These are phyloP conservation scores for Hypena proboscidalis DNA, from an alignment of 2,888 invertebrate species.

Conservation along the genomic window DNA sequence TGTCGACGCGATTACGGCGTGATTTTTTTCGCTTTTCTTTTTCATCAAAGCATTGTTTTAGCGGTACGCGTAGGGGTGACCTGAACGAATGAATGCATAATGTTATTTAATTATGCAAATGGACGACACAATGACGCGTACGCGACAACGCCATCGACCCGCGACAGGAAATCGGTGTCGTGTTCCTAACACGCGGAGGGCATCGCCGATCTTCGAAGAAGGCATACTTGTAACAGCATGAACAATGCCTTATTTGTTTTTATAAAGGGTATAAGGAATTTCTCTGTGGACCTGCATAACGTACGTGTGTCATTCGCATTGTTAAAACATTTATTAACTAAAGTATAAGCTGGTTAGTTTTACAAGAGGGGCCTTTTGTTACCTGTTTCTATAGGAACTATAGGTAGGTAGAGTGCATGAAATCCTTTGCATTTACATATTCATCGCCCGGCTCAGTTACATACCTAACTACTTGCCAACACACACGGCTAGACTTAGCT, in stretches of 20 bases:
- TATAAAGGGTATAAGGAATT: conserved; percentile 30
- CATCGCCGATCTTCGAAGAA: conserved; percentile 52
- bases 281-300: conserved; percentile 19
- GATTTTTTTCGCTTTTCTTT: conserved; percentile 45
- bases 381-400: not conserved
- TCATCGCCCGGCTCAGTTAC: no score
- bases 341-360: not conserved
- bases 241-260: conserved; percentile 42
- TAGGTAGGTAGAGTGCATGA: not conserved
- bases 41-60: conserved; percentile 56
- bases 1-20: conserved; percentile 53
- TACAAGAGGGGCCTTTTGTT: not conserved
- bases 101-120: conserved; percentile 82
- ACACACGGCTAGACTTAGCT: no score
- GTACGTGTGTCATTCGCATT: conserved; percentile 24
- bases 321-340: conserved; percentile 10
- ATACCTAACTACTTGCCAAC: no score
- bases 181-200: conserved; percentile 58
- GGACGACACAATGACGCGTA: conserved; percentile 63
- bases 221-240: conserved; percentile 24
- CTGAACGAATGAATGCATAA: conserved; percentile 76
- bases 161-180: conserved; percentile 75
- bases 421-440: no score
- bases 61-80: conserved; percentile 65
- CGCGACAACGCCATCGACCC: conserved; percentile 66